Base-by-base conservation (phyloP, 2,888 invertebrate genomes). In the Podabrus alpinus region DNA sequence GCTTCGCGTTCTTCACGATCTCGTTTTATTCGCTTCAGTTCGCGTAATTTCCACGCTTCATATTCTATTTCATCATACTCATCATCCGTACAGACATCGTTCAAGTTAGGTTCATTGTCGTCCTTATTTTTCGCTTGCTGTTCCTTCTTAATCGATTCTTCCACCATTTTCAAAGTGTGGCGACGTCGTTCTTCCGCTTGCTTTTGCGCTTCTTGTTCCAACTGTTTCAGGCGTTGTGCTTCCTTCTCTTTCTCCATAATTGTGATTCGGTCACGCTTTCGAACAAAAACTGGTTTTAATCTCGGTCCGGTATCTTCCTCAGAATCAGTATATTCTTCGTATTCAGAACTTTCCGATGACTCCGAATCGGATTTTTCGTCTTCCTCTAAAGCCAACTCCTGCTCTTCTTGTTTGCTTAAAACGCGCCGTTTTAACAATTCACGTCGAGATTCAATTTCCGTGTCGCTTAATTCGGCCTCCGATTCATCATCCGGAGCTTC, bases 31-130 rank as follows among this genome's bases (percentile, higher is more conserved):
- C 99, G 90, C 86, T 97, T 97, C 85, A 99, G 90, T 88, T 99
- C 99, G 16, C 99, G 90, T 25, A 99, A 88, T 87, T 99, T 99
- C 99, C 99, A 99, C 0, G 95, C 92, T 87, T 99, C 99, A 83
- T 99, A 99, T 84, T 97, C 97, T 9, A 97, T 91, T 86, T 98
- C 98, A 83, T 97, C 97, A 84, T 97, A 97, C 84, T 98, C 98
- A 85, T 98, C 97, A 80, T 97, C 97, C 0, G 97, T 97, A 83
- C 95, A 95, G 1, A 97, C 94, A 84, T 96, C 95, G 79, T 95
- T 92, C 4, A 97, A 90, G 81, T 93, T 92, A 2, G 94, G 93
- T 87, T 95, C 93, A 82, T 92, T 91, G 77, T 92, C 91, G 83
- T 94, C 92, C 73, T 90, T 90, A 68, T 84, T 83, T 83, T 90